Evolutionary conservation across 2,113 vertebrate genomes (phyloP).

Genomic region (Clupea harengus): DNA sequence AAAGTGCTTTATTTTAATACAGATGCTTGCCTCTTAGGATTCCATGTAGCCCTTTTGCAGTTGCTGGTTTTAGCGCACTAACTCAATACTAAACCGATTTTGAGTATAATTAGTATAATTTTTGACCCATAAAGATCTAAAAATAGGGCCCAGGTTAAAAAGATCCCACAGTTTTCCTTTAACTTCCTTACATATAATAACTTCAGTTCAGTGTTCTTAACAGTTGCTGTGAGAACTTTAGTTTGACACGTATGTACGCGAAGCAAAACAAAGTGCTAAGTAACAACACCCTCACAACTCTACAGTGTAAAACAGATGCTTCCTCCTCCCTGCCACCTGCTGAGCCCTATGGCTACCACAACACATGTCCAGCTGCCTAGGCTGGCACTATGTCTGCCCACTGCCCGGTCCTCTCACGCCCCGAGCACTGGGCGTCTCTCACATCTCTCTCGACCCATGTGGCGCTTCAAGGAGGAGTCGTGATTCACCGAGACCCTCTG

Average conservation of each 20-base stretch:
- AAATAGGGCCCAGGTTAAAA: too few relatives aligned
- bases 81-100: too few relatives aligned
- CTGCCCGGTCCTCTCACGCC: not conserved
- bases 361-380: not conserved
- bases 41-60: too few relatives aligned
- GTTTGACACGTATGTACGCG: too few relatives aligned
- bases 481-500: conserved; percentile 46
- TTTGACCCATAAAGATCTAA: too few relatives aligned
- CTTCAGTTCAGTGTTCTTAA: not conserved
- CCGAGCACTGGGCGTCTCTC: not conserved
- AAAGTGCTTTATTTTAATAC: too few relatives aligned
- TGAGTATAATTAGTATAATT: too few relatives aligned
- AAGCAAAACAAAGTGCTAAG: not conserved
- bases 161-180: too few relatives aligned
- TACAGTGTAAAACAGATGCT: not conserved
- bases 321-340: not conserved
- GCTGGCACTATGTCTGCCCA: not conserved
- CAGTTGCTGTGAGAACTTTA: too few relatives aligned
- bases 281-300: not conserved
- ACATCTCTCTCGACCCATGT: not conserved
- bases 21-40: too few relatives aligned
- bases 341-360: not conserved
- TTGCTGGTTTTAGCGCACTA: too few relatives aligned
- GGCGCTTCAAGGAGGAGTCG: not conserved
- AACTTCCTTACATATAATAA: too few relatives aligned